Evolutionary conservation across 2,797 vertebrate genomes (phyloP), one percentile per base, ranked within the genome.

Genomic region (Liasis olivaceus): DNA sequence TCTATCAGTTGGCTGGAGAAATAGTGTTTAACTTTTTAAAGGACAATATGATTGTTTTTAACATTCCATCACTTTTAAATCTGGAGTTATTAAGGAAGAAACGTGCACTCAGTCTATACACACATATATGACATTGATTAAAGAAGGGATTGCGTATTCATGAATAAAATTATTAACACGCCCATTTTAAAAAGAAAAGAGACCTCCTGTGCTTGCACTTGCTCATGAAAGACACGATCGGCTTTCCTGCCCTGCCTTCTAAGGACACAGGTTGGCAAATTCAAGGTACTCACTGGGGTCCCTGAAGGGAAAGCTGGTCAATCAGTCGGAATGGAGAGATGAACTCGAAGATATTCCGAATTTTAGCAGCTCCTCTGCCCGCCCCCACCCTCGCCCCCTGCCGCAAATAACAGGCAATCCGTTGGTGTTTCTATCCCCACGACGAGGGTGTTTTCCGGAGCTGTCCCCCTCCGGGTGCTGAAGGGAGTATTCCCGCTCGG

Each of bases 391-490:
- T 0, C n/a, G 20, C 17, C 8, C 72, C 8, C 5, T 6, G 2
- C n/a, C 5, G 0, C 36, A 11, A 42, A 51, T 5, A 28, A 36
- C 0, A 15, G 20, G 4, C 14, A n/a, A 47, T 64, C 60, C 2
- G 2, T 66, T 36, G 1, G 36, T 85, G 31, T 15, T 13, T 2
- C 8, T 8, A 3, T 66, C 54, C 5, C 7, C 13, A 42, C 20
- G 20, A 13, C 1, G 26, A 24, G 36, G 36, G 51, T 12, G 14
- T 20, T 26, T 24, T 20, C 9, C 1, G 62, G 88, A 89, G 81
- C 91, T 92, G 88, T 92, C 63, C 88, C 15, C 1, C 54, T 13
- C 5, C n/a, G 24, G 36, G 81, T 92, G 91, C 91, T 92, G 88
- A 92, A 92, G 2, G 9, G 66, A 54, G 7, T 9, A 9, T 3